Percentiles rank a stretch among this genome's conserved stretches.
Evolutionary conservation across 2,888 invertebrate genomes (phyloP).

Genomic region (Sepioteuthis lessoniana): DNA sequence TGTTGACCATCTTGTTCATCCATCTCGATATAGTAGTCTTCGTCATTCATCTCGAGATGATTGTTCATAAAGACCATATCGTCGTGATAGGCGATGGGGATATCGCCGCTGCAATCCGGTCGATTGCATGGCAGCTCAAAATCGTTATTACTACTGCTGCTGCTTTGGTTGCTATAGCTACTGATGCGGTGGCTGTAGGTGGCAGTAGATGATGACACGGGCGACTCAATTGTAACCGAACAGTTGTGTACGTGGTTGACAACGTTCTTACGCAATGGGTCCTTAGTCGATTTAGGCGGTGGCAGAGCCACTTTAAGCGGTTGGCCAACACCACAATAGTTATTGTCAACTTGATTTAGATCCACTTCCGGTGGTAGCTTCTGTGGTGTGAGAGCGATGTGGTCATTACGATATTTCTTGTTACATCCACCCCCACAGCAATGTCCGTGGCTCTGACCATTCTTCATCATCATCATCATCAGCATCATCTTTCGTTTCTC

Average conservation of each 20-base stretch:
- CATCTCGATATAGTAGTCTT: neutral
- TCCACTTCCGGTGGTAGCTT: neutral
- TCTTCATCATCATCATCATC: neutral
- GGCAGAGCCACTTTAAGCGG: neutral
- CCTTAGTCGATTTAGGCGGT: neutral
- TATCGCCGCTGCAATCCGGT: neutral
- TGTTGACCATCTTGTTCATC: neutral
- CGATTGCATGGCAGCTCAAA: neutral
- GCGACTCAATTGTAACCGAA: slow-evolving; percentile 38
- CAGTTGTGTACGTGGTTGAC: neutral
- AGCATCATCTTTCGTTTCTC: neutral
- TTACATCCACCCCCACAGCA: neutral
- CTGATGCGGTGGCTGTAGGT: slow-evolving; percentile 38
- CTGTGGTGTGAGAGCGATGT: slow-evolving; percentile 5
- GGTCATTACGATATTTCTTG: neutral
- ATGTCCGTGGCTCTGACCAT: neutral
- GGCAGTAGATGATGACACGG: neutral
- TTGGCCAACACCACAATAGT: neutral
- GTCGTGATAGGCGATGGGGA: neutral
- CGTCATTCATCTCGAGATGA: neutral
- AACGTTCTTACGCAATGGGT: neutral
- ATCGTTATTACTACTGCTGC: neutral
- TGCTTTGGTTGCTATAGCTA: neutral
- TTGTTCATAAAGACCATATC: neutral
- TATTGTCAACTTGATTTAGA: neutral